Percentiles rank a stretch among this genome's conserved stretches.
phyloP scores from a whole-genome alignment of 2,113 vertebrate species.

The Sitta europaea region DNA sequence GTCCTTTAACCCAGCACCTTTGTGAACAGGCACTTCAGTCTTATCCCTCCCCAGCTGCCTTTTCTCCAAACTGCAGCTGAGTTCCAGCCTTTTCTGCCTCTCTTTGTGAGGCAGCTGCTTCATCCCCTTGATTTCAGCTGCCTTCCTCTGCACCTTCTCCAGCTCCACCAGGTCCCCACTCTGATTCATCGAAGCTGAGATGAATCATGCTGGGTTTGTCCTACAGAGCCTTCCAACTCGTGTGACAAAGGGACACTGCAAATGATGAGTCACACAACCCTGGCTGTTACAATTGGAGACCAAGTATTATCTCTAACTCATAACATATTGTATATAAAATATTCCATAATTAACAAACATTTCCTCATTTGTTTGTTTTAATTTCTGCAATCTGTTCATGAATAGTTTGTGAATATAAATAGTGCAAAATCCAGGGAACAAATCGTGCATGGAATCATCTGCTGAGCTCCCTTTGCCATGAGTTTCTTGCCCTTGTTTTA shows the following conservation, averaged over 20 bases:
- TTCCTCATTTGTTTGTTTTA: constrained; percentile 5
- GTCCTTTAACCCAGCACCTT: neutral
- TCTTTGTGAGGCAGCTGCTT: neutral
- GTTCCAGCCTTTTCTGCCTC: neutral
- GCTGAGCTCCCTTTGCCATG: neutral
- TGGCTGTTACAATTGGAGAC: neutral
- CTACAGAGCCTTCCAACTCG: neutral
- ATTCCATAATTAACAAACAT: neutral
- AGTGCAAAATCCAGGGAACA: neutral
- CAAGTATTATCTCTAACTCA: neutral
- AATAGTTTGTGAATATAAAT: neutral
- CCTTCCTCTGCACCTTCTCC: neutral
- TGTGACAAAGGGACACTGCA: neutral
- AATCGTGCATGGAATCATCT: neutral
- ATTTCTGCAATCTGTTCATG: neutral
- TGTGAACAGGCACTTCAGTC: neutral
- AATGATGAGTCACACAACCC: neutral
- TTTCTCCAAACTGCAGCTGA: neutral
- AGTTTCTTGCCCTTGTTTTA: neutral
- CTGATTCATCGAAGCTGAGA: neutral
- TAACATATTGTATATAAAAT: neutral
- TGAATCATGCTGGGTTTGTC: neutral
- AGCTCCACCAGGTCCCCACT: neutral
- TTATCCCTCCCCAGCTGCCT: neutral
- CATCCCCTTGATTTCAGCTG: neutral